Evolutionary conservation across 2,888 invertebrate genomes (phyloP).

Genomic region (Dicyrtomina minuta): DNA sequence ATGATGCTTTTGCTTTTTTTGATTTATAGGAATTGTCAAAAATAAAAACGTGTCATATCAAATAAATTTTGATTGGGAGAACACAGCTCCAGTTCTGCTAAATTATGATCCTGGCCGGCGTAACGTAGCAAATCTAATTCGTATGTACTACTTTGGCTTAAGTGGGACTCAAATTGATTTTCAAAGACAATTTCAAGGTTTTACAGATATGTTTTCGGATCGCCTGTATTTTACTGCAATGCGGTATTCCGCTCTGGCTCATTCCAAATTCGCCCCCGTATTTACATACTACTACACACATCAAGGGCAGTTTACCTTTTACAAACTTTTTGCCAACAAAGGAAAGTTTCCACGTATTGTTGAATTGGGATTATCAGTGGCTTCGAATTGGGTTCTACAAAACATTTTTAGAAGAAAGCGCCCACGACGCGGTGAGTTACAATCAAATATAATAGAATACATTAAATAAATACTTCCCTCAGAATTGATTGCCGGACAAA

Average conservation of each 20-base stretch:
- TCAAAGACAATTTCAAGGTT: neutral
- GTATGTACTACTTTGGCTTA: neutral
- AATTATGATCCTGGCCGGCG: conserved; percentile 3
- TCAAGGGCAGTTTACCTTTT: conserved; percentile 22
- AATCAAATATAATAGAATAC: no score
- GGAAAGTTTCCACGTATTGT: conserved; percentile 10
- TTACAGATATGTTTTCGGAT: conserved; percentile 27
- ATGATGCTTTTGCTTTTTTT: neutral
- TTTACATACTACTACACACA: conserved; percentile 21
- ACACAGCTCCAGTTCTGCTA: conserved; percentile 9
- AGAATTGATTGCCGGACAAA: no score
- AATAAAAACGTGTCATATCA: neutral
- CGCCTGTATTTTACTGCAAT: conserved; percentile 15
- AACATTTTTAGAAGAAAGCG: conserved; percentile 17
- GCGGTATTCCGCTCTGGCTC: conserved; percentile 4
- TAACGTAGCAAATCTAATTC: conserved; percentile 6
- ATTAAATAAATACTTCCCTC: no score
- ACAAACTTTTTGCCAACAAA: conserved; percentile 10
- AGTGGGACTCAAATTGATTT: neutral
- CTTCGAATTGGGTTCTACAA: conserved; percentile 6
- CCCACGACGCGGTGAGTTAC: no score
- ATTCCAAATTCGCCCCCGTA: conserved; percentile 19
- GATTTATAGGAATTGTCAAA: conserved; percentile 7
- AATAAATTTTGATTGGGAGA: conserved; percentile 18
- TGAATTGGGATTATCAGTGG: conserved; percentile 10